Conservation (phyloP, 2,797 vertebrate species). For the Ctenopoma kingsleyae region DNA sequence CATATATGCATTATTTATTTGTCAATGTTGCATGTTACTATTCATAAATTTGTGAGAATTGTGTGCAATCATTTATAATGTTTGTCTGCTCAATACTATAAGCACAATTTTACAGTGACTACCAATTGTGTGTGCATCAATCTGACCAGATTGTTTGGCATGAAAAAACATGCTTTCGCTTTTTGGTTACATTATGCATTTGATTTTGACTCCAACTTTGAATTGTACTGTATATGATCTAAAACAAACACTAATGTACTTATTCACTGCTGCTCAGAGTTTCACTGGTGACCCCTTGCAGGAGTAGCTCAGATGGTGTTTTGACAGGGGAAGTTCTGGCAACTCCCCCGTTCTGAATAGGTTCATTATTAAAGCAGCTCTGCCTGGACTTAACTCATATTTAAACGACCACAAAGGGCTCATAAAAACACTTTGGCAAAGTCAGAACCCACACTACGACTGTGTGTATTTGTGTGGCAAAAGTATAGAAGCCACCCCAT, state of each 20-base stretch:
- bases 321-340: constrained; percentile 74
- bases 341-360: constrained; percentile 74
- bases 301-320: constrained; percentile 67
- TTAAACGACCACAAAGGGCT: constrained; percentile 74
- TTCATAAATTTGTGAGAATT: neutral
- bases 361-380: constrained; percentile 77
- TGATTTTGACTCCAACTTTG: neutral
- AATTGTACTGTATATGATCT: neutral
- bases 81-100: too few relatives aligned
- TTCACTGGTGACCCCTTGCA: constrained; percentile 59
- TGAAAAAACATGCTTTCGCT: neutral
- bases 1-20: neutral
- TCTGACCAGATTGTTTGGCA: neutral
- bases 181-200: neutral
- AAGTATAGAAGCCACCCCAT: constrained; percentile 8
- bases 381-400: constrained; percentile 68
- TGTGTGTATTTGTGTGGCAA: constrained; percentile 32
- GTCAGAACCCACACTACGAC: constrained; percentile 58
- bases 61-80: neutral
- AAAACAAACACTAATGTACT: constrained; percentile 3
- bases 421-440: constrained; percentile 76
- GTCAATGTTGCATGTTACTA: neutral
- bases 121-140: neutral
- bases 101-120: neutral
- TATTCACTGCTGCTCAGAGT: constrained; percentile 36